phyloP scores from a whole-genome alignment of 2,797 vertebrate species.

The Varecia variegata region DNA sequence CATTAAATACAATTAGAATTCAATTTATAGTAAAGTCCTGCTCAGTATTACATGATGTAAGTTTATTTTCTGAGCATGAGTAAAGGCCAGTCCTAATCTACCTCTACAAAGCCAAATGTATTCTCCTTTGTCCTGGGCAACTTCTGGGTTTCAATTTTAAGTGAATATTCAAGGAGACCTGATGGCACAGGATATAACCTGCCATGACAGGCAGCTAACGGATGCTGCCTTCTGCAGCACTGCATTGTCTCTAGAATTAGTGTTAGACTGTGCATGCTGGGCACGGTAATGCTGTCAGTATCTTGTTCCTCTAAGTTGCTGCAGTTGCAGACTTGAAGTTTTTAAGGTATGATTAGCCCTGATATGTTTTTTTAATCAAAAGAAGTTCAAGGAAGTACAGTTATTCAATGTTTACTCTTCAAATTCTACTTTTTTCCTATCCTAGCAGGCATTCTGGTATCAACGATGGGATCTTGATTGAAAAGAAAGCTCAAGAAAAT shows the following conservation, averaged over 20 bases:
- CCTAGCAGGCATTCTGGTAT: neutral
- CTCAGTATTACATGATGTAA: neutral
- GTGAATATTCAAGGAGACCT: neutral
- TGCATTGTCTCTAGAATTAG: neutral
- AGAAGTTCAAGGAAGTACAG: neutral
- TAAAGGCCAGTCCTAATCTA: neutral
- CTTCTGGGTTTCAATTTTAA: neutral
- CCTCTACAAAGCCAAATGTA: neutral
- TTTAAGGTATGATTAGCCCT: neutral
- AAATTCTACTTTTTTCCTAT: neutral
- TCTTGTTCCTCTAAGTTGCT: neutral
- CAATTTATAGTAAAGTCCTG: neutral
- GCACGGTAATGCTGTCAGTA: neutral
- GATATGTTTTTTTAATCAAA: neutral
- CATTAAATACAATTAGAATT: neutral
- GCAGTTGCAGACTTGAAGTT: neutral
- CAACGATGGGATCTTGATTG: neutral
- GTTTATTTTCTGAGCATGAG: neutral
- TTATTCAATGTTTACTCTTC: neutral
- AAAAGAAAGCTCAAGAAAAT: neutral
- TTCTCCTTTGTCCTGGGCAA: neutral
- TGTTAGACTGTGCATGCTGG: neutral
- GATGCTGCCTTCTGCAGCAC: neutral
- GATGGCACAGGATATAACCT: neutral
- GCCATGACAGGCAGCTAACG: neutral